A percentile compares a stretch with the other conserved stretches of the same genome.
phyloP scores from a whole-genome alignment of 2,797 vertebrate species.

The Enteromius viviparus region DNA sequence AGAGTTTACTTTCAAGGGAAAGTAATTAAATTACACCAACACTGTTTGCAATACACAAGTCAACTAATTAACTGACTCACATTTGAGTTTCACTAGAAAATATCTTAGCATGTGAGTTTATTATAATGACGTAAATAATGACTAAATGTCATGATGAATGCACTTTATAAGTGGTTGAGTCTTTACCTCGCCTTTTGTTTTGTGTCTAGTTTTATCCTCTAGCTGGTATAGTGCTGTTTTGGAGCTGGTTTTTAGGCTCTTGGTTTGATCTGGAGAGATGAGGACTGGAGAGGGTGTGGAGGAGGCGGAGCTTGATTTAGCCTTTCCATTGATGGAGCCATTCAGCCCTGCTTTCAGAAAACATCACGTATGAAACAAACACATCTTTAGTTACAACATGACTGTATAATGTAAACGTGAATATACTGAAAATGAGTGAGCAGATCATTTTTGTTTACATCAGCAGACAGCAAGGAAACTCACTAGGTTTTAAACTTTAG shows the following conservation, averaged over 20 bases:
- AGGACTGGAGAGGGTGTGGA: constrained; percentile 71
- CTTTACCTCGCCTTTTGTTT: constrained; percentile 87
- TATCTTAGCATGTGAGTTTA: neutral
- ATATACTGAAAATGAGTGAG: neutral
- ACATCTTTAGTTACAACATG: neutral
- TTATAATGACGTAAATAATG: neutral
- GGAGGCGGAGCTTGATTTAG: constrained; percentile 73
- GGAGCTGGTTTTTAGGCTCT: constrained; percentile 69
- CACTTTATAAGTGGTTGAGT: neutral
- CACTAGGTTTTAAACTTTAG: neutral
- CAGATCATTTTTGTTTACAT: neutral
- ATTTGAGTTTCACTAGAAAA: neutral
- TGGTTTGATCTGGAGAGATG: constrained; percentile 73
- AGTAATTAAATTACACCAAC: too few species aligned
- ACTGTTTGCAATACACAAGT: neutral
- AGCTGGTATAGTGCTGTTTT: constrained; percentile 75
- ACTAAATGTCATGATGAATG: neutral
- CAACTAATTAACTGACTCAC: neutral
- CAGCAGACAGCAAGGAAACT: neutral
- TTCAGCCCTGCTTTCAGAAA: constrained; percentile 76
- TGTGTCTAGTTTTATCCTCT: constrained; percentile 77
- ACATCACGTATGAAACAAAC: neutral
- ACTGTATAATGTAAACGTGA: neutral
- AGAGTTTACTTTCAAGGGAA: too few species aligned
- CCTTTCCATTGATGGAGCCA: constrained; percentile 77